Evolutionary conservation across 2,888 invertebrate species (phyloP), one percentile per base, ranked within the genome.

Genomic region (Hypercompe scribonia): DNA sequence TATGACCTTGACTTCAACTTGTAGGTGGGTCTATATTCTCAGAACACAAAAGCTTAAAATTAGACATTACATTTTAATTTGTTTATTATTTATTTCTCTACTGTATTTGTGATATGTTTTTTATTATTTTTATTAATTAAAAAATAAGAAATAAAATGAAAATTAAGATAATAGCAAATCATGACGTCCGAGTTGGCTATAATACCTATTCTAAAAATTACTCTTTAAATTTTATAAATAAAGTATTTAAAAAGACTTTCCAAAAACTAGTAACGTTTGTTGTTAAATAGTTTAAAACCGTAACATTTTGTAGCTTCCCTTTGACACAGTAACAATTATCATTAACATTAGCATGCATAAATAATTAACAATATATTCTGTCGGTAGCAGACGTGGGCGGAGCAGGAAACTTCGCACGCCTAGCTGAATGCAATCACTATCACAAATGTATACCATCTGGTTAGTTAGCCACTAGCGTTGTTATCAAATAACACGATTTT

Each of bases 291-390:
- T 61, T 61, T 5, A 2, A 33, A 54, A 34, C 21, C 46, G 50
- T 68, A 65, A 58, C 21, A 42, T 66, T 66, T 50, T 36, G 70
- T 63, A 66, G 70, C 61, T 31, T 21, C 18, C 69, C 65, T 46
- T 65, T 67, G 70, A 34, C 69, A 70, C 18, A 66, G 66, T 63
- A 70, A 36, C 77, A 77, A 80, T 79, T 81, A 82, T 84, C 81
- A 81, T 79, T 81, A 74, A 74, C 73, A 84, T 83, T 80, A 84
- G 80, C 83, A 84, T 83, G 80, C 83, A 82, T 83, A 83, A 83
- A 80, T 83, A 83, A 83, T 83, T 78, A 83, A 83, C 82, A 81
- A 80, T 84, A 82, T 82, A 84, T 83, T 76, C 84, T 70, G 72
- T 78, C 78, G 42, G 78, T 69, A 34, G 67, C 78, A 74, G 76